Conservation (phyloP, 2,113 vertebrate genomes). For the Pseudonaja textilis region DNA sequence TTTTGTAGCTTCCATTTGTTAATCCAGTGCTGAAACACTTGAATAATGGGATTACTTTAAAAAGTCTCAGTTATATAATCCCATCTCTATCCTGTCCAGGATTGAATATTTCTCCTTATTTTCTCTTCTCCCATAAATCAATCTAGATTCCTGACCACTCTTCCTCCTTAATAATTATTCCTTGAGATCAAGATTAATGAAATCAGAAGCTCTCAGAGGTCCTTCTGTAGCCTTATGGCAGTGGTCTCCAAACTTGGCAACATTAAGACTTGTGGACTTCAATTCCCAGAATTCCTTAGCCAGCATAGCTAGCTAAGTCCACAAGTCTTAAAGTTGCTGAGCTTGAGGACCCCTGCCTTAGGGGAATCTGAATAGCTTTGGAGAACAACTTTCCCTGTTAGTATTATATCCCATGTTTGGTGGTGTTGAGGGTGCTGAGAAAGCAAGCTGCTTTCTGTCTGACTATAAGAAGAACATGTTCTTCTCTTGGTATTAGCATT, state of each 20-base stretch:
- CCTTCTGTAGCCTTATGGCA: not conserved
- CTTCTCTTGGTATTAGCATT: constrained; percentile 34
- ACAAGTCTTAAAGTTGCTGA: no score
- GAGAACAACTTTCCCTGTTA: not conserved
- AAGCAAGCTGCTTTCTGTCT: constrained; percentile 32
- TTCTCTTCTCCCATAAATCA: not conserved
- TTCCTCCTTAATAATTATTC: not conserved
- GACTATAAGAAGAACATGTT: constrained; percentile 29
- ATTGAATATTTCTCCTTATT: constrained; percentile 9
- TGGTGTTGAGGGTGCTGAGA: not conserved
- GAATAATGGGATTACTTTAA: not conserved
- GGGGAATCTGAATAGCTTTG: constrained; percentile 18
- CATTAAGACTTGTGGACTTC: no score
- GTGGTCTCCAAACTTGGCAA: no score
- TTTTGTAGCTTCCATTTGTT: not conserved
- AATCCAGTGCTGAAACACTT: not conserved
- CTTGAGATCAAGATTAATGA: constrained; percentile 8
- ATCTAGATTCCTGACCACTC: not conserved
- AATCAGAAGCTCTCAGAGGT: not conserved
- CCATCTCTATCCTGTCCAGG: not conserved
- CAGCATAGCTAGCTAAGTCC: no score
- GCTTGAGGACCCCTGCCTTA: not conserved
- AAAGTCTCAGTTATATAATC: not conserved
- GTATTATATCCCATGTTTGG: not conserved
- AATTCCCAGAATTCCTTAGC: no score